Percentiles rank a stretch among this genome's conserved stretches.
These are phyloP conservation scores for Globicephala melas DNA, from an alignment of 2,113 vertebrate genomes.

Conservation along the genomic window DNA sequence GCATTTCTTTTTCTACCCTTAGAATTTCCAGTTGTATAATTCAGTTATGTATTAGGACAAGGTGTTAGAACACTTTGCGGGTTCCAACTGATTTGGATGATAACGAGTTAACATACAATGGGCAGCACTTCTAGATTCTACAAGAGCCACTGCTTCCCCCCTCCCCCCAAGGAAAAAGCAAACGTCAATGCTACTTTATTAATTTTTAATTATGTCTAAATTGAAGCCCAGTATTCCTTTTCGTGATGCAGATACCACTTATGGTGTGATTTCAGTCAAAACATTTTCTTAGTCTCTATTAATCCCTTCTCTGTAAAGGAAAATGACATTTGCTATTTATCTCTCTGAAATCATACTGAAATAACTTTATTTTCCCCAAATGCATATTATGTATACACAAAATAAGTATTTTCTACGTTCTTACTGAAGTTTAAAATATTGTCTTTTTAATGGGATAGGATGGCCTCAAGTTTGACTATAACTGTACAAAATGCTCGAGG, in stretches of 20 bases:
- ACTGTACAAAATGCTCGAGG: neutral
- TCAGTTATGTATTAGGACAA: neutral
- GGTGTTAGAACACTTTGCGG: neutral
- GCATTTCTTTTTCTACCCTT: neutral
- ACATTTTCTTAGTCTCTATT: neutral
- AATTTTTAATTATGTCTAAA: neutral
- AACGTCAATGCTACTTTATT: neutral
- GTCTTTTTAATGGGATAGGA: neutral
- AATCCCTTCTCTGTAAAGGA: neutral
- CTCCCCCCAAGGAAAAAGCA: neutral
- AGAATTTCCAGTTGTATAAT: neutral
- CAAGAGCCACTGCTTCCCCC: neutral
- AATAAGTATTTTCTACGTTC: neutral
- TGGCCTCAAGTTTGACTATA: neutral
- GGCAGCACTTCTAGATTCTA: neutral
- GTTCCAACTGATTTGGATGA: neutral
- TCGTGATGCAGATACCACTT: neutral
- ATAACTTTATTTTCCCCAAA: neutral
- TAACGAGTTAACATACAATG: neutral
- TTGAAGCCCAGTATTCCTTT: neutral
- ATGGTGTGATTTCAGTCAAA: neutral
- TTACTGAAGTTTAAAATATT: slow-evolving; percentile 27
- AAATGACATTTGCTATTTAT: neutral
- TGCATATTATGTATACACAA: neutral
- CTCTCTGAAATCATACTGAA: neutral